Base-by-base conservation (phyloP, 2,113 vertebrate species). In the Ondatra zibethicus region DNA sequence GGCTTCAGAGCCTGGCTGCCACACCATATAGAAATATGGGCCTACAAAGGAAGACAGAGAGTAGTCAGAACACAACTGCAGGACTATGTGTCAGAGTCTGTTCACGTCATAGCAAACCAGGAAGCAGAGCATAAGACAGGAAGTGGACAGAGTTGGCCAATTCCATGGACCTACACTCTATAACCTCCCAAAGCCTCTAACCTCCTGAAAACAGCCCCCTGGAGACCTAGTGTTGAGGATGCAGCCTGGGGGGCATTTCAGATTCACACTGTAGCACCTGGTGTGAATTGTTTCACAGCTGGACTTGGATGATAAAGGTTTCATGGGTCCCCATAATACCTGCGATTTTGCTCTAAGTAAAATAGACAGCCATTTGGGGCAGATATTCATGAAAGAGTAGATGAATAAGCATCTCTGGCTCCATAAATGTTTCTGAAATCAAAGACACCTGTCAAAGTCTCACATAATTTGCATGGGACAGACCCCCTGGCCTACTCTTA, bases 271-370 rank as follows among this genome's bases (percentile, higher is more conserved):
- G 29, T 55, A 88, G 73, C 23, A 55, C 47, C 68, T 73, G 36
- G 50, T 73, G 31, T 91, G n/a, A 21, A 50, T 81, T 92, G 42
- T 78, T 96, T 91, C 52, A 58, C 81, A 93, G 9, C 6, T 93
- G 80, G 75, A 73, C 39, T 52, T 96, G 45, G 63, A 10, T 80
- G n/a, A 92, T 76, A 61, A 27, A 93, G 50, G 10, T 45, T 90
- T n/a, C 88, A 42, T 0, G n/a, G 72, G 9, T 13, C 29, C 23
- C 78, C 70, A 0, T 87, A 90, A 90, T 68, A 23, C 45, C 63
- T 95, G 33, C 21, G 52, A 5, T 96, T 97, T 95, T 89, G 80
- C 39, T 92, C 63, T 94, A 77, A 93, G 27, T 92, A 70, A 97
- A 95, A 88, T 25, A 17, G 63, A 29, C 33, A 93, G 23, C 39